Conservation (phyloP, 2,888 invertebrate genomes). For the Andrena camellia region DNA sequence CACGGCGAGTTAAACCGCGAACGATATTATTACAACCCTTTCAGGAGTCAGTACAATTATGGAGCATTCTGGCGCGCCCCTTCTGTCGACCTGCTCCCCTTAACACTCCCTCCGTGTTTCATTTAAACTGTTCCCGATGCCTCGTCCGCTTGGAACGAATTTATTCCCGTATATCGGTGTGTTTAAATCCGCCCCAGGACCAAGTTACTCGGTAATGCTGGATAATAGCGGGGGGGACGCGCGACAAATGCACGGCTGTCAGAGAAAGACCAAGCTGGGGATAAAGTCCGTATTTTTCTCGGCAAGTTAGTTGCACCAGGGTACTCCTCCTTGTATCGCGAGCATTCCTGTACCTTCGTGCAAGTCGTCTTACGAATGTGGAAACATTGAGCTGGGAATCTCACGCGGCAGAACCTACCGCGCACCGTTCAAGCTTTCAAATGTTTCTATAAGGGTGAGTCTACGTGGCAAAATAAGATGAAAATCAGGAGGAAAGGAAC, state of each 20-base stretch:
- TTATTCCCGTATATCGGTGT: conserved; percentile 65
- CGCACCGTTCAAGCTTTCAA: no score
- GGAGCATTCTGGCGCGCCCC: conserved; percentile 62
- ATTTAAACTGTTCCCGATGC: conserved; percentile 63
- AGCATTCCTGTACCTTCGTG: not conserved
- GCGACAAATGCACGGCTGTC: conserved; percentile 56
- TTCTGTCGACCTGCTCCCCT: conserved; percentile 30
- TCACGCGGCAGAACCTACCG: no score
- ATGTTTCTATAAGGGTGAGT: no score
- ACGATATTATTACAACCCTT: conserved; percentile 72
- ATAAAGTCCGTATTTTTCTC: conserved; percentile 55
- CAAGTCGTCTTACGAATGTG: not conserved
- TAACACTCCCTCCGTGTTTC: conserved; percentile 43
- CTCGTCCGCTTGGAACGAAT: conserved; percentile 58
- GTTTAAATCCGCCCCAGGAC: conserved; percentile 55
- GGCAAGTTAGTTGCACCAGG: conserved; percentile 9
- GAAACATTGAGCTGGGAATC: no score
- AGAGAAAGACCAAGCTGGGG: conserved; percentile 46
- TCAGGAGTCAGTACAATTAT: conserved; percentile 69
- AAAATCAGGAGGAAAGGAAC: no score
- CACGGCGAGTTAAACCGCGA: conserved; percentile 62
- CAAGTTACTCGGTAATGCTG: conserved; percentile 59
- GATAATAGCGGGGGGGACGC: conserved; percentile 64
- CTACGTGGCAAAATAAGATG: no score
- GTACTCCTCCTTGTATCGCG: conserved; percentile 18